A percentile compares a stretch with the other conserved stretches of the same genome.
Conservation (phyloP, 2,113 vertebrate species). For the Centropus unirufus region DNA sequence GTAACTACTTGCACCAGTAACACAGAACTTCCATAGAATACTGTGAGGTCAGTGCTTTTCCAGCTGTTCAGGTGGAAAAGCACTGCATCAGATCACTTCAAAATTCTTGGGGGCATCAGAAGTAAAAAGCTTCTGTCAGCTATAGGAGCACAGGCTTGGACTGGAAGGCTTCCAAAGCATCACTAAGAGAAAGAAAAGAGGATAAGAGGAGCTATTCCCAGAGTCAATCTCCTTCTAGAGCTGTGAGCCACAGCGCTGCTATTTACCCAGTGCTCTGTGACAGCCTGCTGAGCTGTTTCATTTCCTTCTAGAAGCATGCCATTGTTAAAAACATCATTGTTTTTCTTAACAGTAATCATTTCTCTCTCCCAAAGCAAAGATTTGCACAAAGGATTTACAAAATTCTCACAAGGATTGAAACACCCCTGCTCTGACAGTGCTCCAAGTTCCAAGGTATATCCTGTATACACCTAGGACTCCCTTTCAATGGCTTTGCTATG, state of each 20-base stretch:
- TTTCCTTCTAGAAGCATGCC: not conserved
- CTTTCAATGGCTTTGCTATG: not conserved
- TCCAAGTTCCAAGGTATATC: not conserved
- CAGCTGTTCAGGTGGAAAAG: not conserved
- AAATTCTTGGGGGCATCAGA: not conserved
- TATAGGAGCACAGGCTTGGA: not conserved
- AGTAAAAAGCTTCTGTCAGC: not conserved
- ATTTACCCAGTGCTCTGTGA: not conserved
- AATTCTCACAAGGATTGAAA: not conserved
- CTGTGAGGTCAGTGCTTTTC: not conserved
- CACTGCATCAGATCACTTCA: not conserved
- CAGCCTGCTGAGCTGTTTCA: not conserved
- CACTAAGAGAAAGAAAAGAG: not conserved
- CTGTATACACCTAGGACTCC: not conserved
- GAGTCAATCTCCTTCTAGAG: not conserved
- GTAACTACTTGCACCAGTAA: too few relatives aligned
- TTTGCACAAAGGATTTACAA: not conserved
- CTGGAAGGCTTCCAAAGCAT: not conserved
- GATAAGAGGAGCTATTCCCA: not conserved
- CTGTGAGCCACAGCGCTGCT: not conserved
- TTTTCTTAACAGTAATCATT: not conserved
- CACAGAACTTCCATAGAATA: not conserved
- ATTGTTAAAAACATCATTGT: not conserved
- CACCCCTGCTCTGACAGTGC: not conserved
- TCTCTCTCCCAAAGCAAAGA: not conserved